Evolutionary conservation across 2,797 vertebrate genomes (phyloP), one percentile per base, ranked within the genome.

Genomic region (Synanceia verrucosa): DNA sequence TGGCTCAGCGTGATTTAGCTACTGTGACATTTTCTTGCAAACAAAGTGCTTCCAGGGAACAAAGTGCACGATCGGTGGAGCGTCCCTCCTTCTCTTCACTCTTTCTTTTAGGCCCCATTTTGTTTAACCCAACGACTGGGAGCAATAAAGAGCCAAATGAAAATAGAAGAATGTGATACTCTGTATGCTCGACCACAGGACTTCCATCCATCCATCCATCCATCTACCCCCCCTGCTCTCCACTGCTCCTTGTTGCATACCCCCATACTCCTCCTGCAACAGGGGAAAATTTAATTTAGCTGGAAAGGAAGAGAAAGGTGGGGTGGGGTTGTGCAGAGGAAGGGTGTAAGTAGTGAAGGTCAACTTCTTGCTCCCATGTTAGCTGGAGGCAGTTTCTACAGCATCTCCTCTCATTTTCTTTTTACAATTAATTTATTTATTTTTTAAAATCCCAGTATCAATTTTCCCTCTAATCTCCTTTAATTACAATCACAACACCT

Each of bases 11-110:
- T 88, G 85, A 92, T 91, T 89, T 84, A 92, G 88, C 89, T 90
- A 91, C 90, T 90, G 90, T 91, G 91, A 92, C 90, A 88, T 90
- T 91, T n/a, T 91, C 76, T 86, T 59, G 14, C 83, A 91, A 92
- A 91, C 83, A 88, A 88, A 68, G 71, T 70, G 51, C 68, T 78
- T 75, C 64, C 23, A 85, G 67, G 73, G 70, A 92, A 89, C 76
- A 83, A 87, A 85, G 82, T 39, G 1, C 26, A 48, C 36, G 65
- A 70, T 53, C 44, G 39, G 21, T 52, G 74, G 73, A 85, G 58
- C 18, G 31, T 51, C 63, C 24, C 11, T 18, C 48, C 53, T 14
- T 24, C 50, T 47, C 50, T 63, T 56, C 33, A 21, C 62, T 46
- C 24, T 57, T n/a, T 65, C 48, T 69, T 70, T 61, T 34, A 77